Conservation (phyloP, 1,140 invertebrate genomes). For the Drosophila parabipectinata region DNA sequence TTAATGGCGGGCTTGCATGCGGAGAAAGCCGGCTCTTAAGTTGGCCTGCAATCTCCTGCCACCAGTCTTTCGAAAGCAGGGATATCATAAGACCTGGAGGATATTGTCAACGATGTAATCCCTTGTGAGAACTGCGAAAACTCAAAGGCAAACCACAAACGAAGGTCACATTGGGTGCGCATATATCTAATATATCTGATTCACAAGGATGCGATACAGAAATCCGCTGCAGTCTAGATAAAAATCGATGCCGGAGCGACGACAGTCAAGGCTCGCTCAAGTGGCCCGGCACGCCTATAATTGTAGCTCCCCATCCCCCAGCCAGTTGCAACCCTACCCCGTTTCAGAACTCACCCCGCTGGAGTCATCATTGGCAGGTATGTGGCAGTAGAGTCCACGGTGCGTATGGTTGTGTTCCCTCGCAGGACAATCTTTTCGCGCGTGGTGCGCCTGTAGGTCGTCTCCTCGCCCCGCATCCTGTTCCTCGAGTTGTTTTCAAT, state of each 20-base stretch:
- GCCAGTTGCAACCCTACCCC: background rate
- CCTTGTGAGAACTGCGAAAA: slow-evolving; percentile 3
- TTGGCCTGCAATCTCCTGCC: slow-evolving; percentile 8
- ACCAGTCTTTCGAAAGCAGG: slow-evolving; percentile 22
- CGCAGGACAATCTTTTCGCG: slow-evolving; percentile 82
- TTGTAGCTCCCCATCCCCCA: slow-evolving; percentile 1
- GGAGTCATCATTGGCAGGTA: slow-evolving; percentile 72
- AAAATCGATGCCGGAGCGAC: slow-evolving; percentile 65
- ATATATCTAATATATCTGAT: slow-evolving; percentile 36
- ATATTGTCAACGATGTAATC: slow-evolving; percentile 39
- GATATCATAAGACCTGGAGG: slow-evolving; percentile 25
- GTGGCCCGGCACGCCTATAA: slow-evolving; percentile 45
- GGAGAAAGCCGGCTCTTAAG: slow-evolving; percentile 23
- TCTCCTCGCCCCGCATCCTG: slow-evolving; percentile 78
- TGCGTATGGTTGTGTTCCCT: slow-evolving; percentile 82
- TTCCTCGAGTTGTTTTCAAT: background rate
- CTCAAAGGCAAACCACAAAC: slow-evolving; percentile 22
- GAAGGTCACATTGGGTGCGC: slow-evolving; percentile 50
- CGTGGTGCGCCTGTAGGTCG: slow-evolving; percentile 76
- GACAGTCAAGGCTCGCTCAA: slow-evolving; percentile 55
- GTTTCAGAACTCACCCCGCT: slow-evolving; percentile 53
- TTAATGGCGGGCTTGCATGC: slow-evolving; percentile 52
- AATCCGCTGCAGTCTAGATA: slow-evolving; percentile 74
- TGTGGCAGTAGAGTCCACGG: slow-evolving; percentile 81
- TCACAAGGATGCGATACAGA: slow-evolving; percentile 24